These are phyloP conservation scores for Indicator indicator DNA, from an alignment of 2,113 vertebrate genomes.

Conservation along the genomic window DNA sequence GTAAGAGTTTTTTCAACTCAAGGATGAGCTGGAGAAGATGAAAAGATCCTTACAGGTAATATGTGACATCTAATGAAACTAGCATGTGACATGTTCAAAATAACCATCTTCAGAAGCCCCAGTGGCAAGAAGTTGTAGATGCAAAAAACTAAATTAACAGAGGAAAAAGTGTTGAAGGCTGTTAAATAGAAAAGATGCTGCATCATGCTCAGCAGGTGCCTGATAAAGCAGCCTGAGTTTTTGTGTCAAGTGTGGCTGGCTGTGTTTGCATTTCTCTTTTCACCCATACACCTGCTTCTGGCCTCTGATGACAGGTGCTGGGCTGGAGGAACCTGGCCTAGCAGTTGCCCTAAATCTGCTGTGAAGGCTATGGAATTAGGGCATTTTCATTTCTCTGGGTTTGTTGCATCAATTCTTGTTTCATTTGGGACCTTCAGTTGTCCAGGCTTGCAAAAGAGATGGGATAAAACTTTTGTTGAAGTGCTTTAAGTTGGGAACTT, in stretches of 20 bases:
- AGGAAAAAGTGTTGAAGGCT: background rate
- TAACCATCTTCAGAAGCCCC: too few species aligned
- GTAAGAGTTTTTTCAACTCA: background rate
- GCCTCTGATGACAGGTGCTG: background rate
- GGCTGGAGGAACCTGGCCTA: background rate
- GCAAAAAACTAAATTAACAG: background rate
- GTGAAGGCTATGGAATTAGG: background rate
- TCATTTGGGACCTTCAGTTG: background rate
- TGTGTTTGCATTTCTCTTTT: background rate
- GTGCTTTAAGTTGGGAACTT: background rate
- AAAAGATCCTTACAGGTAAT: background rate
- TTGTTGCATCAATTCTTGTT: background rate
- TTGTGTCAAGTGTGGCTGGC: background rate
- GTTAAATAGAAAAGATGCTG: background rate
- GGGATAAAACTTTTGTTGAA: background rate
- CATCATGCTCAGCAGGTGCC: background rate
- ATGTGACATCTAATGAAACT: accelerated
- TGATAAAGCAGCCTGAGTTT: background rate
- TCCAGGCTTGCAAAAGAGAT: background rate
- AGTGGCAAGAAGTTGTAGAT: background rate
- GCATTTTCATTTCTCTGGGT: background rate
- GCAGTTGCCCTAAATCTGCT: background rate
- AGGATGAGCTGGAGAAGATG: background rate
- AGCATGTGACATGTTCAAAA: background rate
- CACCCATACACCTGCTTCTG: background rate